Base-by-base conservation (phyloP, 2,113 vertebrate species). In the Corvus cornix region DNA sequence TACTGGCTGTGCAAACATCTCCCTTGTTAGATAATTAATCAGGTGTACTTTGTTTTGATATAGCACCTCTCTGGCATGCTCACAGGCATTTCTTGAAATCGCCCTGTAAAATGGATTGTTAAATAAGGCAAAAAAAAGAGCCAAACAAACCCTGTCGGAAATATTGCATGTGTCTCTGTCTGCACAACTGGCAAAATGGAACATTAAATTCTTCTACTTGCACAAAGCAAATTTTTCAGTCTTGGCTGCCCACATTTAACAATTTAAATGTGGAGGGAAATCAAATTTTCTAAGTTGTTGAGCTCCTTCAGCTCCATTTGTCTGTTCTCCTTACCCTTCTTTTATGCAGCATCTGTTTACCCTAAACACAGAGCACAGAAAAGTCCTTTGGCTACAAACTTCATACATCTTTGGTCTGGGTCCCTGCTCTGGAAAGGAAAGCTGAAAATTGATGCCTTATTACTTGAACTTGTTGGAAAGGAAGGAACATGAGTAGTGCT, bases 21-120 rank as follows among this genome's bases (percentile, higher is more conserved):
- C 52, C 60, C 83, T 89, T 95, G 82, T 93, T 96, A 93, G 90
- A 87, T 90, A 96, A 96, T 95, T 94, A 92, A 95, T 96, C 96
- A 96, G 79, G 41, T 92, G 72, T 92, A 86, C 59, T 96, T 90
- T 90, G 79, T 94, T 95, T 96, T 97, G 92, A 88, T 94, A 70
- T 72, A 93, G 18, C 56, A 96, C 73, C 72, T 88, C 69, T 84
- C 48, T 78, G 59, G 55, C 1, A 0, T 48, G 68, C 88, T 87
- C 30, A 66, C 10, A 81, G 92, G 46, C 87, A 70, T 86, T 56
- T 90, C 58, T 79, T 90, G 72, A 80, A 94, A 90, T 55, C 19
- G 5, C 30, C 19, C 44, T 60, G 35, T 86, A 84, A 94, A 95
- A 90, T 52, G 55, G 87, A 80, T 83, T 83, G 51, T 89, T 92